Percentiles rank a stretch among this genome's conserved stretches.
Conservation (phyloP, 2,888 invertebrate genomes). For the Sthenelais limicola region DNA sequence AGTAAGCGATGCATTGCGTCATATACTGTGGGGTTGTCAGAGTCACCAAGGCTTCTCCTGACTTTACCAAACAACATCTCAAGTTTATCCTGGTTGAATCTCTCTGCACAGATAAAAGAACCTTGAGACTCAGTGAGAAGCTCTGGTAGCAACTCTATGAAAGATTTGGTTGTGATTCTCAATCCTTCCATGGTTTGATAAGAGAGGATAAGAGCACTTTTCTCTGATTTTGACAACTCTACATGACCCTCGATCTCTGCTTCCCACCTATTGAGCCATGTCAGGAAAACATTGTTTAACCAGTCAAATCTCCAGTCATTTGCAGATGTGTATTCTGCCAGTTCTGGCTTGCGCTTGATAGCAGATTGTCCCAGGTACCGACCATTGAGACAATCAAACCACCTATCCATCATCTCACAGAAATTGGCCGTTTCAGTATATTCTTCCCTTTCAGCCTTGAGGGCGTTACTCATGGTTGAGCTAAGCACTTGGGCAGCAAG, state of each 20-base stretch:
- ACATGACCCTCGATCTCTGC: not conserved
- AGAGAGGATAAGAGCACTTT: constrained; percentile 5
- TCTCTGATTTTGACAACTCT: not conserved
- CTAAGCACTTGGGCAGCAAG: constrained; percentile 26
- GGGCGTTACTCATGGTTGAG: constrained; percentile 14
- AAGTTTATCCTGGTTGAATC: constrained; percentile 23
- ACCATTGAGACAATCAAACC: constrained; percentile 37
- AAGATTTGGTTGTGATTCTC: constrained; percentile 16
- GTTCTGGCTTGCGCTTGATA: not conserved
- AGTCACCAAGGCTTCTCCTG: constrained; percentile 9
- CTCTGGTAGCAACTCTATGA: not conserved
- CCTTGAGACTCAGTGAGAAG: not conserved
- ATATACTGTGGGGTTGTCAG: constrained; percentile 18
- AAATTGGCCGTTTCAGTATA: not conserved
- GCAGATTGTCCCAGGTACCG: not conserved
- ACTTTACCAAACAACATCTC: constrained; percentile 17
- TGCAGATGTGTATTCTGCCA: not conserved
- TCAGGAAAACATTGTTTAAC: constrained; percentile 11
- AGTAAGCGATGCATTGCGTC: constrained; percentile 8
- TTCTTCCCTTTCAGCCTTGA: not conserved
- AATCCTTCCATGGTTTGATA: constrained; percentile 21
- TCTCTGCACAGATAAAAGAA: not conserved
- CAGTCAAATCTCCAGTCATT: constrained; percentile 4
- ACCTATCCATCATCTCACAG: constrained; percentile 15
- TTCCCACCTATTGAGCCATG: constrained; percentile 14